Base-by-base conservation (phyloP, 1,140 invertebrate genomes). In the Drosophila tsacasi region DNA sequence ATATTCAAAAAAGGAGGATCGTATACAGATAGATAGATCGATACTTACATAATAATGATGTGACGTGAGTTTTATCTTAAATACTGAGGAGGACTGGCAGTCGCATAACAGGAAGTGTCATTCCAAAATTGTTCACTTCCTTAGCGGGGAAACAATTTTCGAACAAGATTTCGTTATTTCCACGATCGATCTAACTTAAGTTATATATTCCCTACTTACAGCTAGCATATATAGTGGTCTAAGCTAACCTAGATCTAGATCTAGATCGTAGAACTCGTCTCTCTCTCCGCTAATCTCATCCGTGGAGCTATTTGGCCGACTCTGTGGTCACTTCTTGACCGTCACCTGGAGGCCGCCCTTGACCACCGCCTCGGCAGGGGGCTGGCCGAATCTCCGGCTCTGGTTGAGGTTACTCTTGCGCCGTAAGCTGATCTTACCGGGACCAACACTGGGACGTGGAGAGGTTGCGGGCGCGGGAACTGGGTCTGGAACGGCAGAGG, bases 271-370 rank as follows among this genome's bases (percentile, higher is more conserved):
- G 69, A 60, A 32, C 37, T 25, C 23, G 30, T 40, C 25, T 21
- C 12, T 40, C 2, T 32, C 55, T 58, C 30, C 27, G 21, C 49
- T 78, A 84, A 75, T 90, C 81, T 84, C 64, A 78, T 59, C 59
- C 59, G 74, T 59, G 44, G 49, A 62, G 44, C 25, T 66, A 32
- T 52, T 64, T 61, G 63, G 23, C 37, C 32, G 39, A 44, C 23
- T 40, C 8, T 66, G 23, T 54, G n/a, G 40, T 86, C 40, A 86
- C 64, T 91, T 81, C 32, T 91, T 83, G n/a, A 91, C 84, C 25
- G 89, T 92, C 25, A 92, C 91, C 27, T 90, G 83, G 13, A 92
- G 73, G 35, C 85, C 91, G 21, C 87, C 83, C 19, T 92, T 90
- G 21, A 92, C 83, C 21, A 92, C 69, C 32, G 89, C 83, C 54